Percentiles rank a stretch among this genome's conserved stretches.
These are phyloP conservation scores for Otocyon megalotis DNA, from an alignment of 2,113 vertebrate species.

Conservation along the genomic window DNA sequence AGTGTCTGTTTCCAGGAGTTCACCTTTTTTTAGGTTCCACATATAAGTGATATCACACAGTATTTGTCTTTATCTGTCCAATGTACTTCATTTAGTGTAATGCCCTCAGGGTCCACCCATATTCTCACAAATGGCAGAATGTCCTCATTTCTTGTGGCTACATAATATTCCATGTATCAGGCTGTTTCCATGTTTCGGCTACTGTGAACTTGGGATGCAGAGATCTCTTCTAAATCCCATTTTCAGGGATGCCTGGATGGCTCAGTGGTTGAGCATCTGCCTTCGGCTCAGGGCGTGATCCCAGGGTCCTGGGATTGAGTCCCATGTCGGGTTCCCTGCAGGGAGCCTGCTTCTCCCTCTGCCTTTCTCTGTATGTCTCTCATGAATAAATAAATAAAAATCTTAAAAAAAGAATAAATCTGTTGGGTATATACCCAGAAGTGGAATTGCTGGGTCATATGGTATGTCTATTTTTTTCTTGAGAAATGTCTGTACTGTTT, in stretches of 20 bases:
- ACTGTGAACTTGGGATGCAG: not conserved
- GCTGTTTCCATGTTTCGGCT: not conserved
- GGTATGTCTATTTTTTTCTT: not conserved
- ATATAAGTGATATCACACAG: not conserved
- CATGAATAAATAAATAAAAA: too few species aligned
- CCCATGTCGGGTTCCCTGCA: too few species aligned
- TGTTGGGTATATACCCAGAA: not conserved
- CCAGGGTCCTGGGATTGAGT: too few species aligned
- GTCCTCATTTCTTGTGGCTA: not conserved
- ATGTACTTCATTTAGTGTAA: not conserved
- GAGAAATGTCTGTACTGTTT: not conserved
- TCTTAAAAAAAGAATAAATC: not conserved
- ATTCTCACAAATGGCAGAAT: not conserved
- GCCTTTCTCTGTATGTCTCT: too few species aligned
- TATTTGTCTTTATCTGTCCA: not conserved
- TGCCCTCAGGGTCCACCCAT: not conserved
- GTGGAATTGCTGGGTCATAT: not conserved
- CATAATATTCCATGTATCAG: not conserved
- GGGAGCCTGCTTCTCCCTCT: too few species aligned
- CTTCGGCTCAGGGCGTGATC: too few species aligned
- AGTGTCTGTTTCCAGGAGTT: not conserved
- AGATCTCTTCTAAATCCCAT: not conserved
- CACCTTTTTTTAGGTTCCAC: not conserved
- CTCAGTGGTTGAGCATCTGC: too few species aligned
- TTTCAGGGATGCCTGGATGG: not conserved